Evolutionary conservation across 2,113 vertebrate species (phyloP).

Genomic region (Indicator indicator): DNA sequence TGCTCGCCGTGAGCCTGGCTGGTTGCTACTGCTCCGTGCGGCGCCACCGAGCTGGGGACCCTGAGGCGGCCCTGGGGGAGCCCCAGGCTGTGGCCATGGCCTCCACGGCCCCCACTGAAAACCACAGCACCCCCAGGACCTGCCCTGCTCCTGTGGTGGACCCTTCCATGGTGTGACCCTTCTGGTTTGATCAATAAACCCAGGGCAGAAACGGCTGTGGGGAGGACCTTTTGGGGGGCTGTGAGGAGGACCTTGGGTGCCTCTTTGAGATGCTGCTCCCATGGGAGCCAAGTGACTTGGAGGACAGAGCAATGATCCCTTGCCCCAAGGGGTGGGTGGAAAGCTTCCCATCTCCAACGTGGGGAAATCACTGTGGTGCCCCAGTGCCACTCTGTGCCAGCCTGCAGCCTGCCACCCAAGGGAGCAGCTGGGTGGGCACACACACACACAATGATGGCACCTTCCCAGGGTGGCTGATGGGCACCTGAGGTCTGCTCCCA

Average conservation of each 20-base stretch:
- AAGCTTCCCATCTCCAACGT: background rate
- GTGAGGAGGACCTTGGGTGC: no score
- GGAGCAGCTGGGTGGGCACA: background rate
- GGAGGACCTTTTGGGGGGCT: no score
- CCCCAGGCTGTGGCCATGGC: background rate
- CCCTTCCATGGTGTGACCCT: no score
- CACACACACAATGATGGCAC: background rate
- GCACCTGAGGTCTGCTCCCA: background rate
- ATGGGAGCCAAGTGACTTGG: background rate
- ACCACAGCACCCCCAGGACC: rapidly evolving
- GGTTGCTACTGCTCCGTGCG: background rate
- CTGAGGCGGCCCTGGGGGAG: background rate
- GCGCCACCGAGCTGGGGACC: rapidly evolving
- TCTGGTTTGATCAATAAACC: background rate
- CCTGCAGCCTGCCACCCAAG: background rate
- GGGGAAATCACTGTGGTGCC: background rate
- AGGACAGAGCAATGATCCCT: background rate
- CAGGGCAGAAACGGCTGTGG: background rate
- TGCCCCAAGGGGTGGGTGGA: background rate
- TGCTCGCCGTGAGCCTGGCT: background rate
- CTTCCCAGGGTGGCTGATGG: background rate
- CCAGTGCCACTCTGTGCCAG: background rate
- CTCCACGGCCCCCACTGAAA: rapidly evolving
- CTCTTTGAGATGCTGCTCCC: background rate
- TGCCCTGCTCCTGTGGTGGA: rapidly evolving